Evolutionary conservation across 2,797 vertebrate genomes (phyloP).

Genomic region (Selene dorsalis): DNA sequence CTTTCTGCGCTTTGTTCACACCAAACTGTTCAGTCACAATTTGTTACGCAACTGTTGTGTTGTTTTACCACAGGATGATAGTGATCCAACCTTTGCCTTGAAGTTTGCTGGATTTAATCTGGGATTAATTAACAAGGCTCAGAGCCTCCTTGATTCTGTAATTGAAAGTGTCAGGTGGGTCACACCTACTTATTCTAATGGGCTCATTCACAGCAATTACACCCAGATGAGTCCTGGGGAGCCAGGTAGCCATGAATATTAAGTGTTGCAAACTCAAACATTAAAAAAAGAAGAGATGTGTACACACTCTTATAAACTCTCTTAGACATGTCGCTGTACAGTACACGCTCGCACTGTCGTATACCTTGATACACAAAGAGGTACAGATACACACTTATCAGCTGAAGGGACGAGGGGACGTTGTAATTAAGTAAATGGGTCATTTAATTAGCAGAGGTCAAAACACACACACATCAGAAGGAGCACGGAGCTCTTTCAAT

Average conservation of each 20-base stretch:
- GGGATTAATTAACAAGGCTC: conserved; percentile 57
- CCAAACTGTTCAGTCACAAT: conserved; percentile 19
- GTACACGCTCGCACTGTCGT: background rate
- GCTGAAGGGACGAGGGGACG: conserved; percentile 19
- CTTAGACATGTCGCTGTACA: background rate
- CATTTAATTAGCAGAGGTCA: conserved; percentile 48
- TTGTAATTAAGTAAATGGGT: conserved; percentile 39
- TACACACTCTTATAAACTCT: background rate
- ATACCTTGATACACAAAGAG: background rate
- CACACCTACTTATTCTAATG: conserved; percentile 52
- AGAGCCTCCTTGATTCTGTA: conserved; percentile 31
- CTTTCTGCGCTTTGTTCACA: conserved; percentile 27
- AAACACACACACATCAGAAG: conserved; percentile 10
- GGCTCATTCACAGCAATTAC: conserved; percentile 52
- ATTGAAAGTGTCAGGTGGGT: conserved; percentile 58
- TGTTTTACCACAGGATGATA: conserved; percentile 28
- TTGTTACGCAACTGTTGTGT: background rate
- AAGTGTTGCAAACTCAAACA: conserved; percentile 5
- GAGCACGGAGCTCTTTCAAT: background rate
- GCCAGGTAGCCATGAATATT: background rate
- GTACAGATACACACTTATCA: background rate
- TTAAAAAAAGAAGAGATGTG: background rate
- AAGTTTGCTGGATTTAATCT: conserved; percentile 36
- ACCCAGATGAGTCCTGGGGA: conserved; percentile 10
- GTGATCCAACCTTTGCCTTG: conserved; percentile 42